Evolutionary conservation across 23 tunicate species (phyloP).

Genomic region (Corella eumyota): DNA sequence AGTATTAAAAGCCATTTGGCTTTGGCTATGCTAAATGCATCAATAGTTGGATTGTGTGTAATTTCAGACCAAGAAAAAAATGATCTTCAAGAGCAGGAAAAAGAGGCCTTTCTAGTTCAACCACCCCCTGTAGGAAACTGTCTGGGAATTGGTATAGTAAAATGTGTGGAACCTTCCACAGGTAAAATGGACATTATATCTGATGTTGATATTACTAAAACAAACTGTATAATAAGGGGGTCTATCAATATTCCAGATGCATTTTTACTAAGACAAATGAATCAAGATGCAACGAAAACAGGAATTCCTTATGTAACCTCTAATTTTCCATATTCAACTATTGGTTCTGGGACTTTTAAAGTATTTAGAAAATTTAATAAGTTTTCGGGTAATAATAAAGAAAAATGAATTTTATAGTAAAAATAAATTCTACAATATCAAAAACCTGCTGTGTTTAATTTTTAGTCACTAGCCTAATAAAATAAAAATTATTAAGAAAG

Average conservation of each 20-base stretch:
- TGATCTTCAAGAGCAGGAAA: background rate
- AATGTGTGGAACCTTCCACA: conserved; percentile 42
- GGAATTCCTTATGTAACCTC: too few species aligned
- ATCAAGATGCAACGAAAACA: too few species aligned
- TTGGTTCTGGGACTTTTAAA: too few species aligned
- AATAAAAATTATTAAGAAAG: too few species aligned
- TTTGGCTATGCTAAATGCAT: conserved; percentile 28
- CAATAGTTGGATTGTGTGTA: conserved; percentile 37
- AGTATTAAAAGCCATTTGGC: conserved; percentile 7
- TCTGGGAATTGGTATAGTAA: conserved; percentile 46
- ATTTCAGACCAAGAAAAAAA: background rate
- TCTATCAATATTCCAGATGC: conserved; percentile 18
- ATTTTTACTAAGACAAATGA: conserved; percentile 10
- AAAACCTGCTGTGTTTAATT: too few species aligned
- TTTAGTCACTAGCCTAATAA: too few species aligned
- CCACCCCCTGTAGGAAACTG: conserved; percentile 27
- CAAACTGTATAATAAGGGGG: conserved; percentile 52
- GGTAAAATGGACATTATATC: conserved; percentile 9
- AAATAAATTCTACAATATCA: too few species aligned
- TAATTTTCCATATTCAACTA: too few species aligned
- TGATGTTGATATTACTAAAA: conserved; percentile 1
- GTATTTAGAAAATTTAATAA: too few species aligned
- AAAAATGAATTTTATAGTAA: too few species aligned
- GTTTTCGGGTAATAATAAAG: too few species aligned
- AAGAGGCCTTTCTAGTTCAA: background rate